phyloP scores from a whole-genome alignment of 2,888 invertebrate species.

The Drosophila colorata region DNA sequence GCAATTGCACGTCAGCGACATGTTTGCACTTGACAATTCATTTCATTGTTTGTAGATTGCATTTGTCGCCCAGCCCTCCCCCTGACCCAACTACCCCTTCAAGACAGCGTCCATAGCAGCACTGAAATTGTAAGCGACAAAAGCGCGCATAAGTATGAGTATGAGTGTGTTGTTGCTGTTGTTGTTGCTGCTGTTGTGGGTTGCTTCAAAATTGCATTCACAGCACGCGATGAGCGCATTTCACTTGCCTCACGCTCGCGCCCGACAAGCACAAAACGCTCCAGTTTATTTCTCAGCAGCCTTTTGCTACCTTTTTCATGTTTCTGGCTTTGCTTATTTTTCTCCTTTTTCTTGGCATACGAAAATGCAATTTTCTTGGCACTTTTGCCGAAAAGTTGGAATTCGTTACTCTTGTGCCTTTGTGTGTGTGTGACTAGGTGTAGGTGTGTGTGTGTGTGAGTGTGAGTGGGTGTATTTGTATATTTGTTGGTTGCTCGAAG shows the following conservation, averaged over 20 bases:
- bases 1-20: slow-evolving; percentile 78
- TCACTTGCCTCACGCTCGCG: slow-evolving; percentile 42
- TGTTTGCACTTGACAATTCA: slow-evolving; percentile 82
- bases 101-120: slow-evolving; percentile 11
- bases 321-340: slow-evolving; percentile 30
- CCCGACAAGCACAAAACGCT: slow-evolving; percentile 66
- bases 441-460: slow-evolving; percentile 21
- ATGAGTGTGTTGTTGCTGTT: slow-evolving; percentile 19
- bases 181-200: slow-evolving; percentile 19
- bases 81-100: background rate
- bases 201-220: slow-evolving; percentile 74
- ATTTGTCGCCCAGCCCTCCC: slow-evolving; percentile 66
- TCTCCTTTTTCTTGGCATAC: slow-evolving; percentile 22
- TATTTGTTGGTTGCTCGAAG: slow-evolving; percentile 46
- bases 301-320: slow-evolving; percentile 76
- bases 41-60: slow-evolving; percentile 82
- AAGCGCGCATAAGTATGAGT: slow-evolving; percentile 11
- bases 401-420: slow-evolving; percentile 28
- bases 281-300: slow-evolving; percentile 74
- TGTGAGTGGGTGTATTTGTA: slow-evolving; percentile 21
- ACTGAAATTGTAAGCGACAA: slow-evolving; percentile 49
- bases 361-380: slow-evolving; percentile 81
- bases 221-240: slow-evolving; percentile 78
- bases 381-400: slow-evolving; percentile 77
- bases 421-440: slow-evolving; percentile 15